A percentile compares a stretch with the other conserved stretches of the same genome.
Evolutionary conservation across 64 coral and sea anemone genomes (phyloP).

Genomic region (Stylophora pistillata): DNA sequence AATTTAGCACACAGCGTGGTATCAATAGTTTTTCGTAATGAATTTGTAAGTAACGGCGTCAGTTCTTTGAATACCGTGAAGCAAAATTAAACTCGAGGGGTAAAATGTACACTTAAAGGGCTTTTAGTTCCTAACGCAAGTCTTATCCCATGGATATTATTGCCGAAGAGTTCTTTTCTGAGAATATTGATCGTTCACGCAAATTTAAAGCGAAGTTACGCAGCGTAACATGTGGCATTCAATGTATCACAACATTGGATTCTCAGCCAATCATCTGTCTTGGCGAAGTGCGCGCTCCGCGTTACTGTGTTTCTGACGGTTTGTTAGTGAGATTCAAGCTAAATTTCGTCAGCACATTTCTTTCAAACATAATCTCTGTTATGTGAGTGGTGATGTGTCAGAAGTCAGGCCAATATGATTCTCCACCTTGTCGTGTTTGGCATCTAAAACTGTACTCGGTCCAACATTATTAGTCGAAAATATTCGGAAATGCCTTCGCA

Average conservation of each 20-base stretch:
- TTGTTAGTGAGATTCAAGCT: background rate
- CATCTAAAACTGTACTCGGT: constrained; percentile 8
- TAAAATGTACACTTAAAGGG: background rate
- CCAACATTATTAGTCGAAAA: constrained; percentile 20
- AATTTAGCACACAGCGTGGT: background rate
- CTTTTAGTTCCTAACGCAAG: background rate
- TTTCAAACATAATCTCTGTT: background rate
- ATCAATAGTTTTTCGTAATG: background rate
- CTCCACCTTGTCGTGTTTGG: background rate
- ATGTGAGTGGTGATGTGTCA: background rate
- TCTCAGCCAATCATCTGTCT: background rate
- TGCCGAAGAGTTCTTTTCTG: background rate
- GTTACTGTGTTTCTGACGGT: background rate
- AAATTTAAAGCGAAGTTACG: constrained; percentile 5
- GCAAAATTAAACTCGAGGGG: background rate
- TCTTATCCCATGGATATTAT: background rate
- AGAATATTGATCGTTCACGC: background rate
- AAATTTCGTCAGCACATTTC: constrained; percentile 10
- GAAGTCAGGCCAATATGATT: background rate
- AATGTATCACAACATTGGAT: constrained; percentile 8
- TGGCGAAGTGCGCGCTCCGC: background rate
- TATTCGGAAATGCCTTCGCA: background rate
- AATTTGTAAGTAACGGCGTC: background rate
- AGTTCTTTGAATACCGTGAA: background rate
- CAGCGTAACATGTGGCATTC: background rate